Evolutionary conservation across 2,113 vertebrate genomes (phyloP).

Genomic region (Mesembrinibis cayennensis): DNA sequence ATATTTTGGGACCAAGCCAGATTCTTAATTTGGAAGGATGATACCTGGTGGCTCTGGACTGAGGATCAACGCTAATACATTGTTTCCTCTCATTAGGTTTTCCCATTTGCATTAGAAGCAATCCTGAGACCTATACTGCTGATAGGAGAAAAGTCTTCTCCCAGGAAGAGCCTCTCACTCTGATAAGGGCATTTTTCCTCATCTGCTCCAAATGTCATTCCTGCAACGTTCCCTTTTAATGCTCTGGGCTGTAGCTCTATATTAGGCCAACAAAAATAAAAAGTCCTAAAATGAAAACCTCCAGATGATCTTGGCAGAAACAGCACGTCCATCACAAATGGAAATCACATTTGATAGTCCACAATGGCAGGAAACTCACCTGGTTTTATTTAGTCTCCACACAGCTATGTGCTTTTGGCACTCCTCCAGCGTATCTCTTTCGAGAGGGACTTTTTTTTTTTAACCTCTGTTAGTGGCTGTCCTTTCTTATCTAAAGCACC

Average conservation of each 20-base stretch:
- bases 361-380: slow-evolving; percentile 67
- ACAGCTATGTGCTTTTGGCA: slow-evolving; percentile 35
- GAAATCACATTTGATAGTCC: slow-evolving; percentile 58
- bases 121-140: background rate
- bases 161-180: background rate
- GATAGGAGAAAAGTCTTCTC: background rate
- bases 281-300: slow-evolving; percentile 39
- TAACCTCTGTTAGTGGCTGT: background rate
- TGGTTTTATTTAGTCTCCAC: slow-evolving; percentile 65
- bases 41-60: background rate
- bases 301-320: slow-evolving; percentile 50
- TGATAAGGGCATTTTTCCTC: background rate
- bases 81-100: background rate
- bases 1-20: background rate
- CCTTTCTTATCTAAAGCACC: slow-evolving; percentile 42
- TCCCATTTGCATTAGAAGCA: background rate
- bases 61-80: background rate
- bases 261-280: slow-evolving; percentile 44
- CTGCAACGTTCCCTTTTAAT: background rate
- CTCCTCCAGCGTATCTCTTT: slow-evolving; percentile 27
- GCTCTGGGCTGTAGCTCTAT: background rate
- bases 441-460: background rate
- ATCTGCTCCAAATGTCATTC: background rate
- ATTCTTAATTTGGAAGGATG: background rate
- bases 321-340: slow-evolving; percentile 51